Evolutionary conservation across 2,888 invertebrate species (phyloP).

Genomic region (Physocephala rufipes): DNA sequence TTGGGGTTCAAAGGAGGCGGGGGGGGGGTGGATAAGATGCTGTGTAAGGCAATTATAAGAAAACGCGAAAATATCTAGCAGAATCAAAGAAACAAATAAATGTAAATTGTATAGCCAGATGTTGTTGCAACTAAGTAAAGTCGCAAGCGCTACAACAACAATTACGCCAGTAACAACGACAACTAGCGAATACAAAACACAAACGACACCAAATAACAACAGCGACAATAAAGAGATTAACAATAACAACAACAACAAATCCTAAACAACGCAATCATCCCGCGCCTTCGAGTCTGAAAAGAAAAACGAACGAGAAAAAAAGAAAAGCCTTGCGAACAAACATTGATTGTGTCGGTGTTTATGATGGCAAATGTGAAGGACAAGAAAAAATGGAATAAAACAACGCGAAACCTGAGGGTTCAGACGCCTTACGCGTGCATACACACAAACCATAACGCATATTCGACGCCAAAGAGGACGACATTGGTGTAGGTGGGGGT

Average conservation of each 20-base stretch:
- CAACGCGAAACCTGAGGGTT: conserved; percentile 28
- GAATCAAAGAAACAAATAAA: conserved; percentile 1
- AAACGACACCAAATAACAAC: background rate
- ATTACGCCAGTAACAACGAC: too few species aligned
- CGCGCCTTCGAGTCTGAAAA: background rate
- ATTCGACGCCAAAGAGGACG: too few species aligned
- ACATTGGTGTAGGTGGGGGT: conserved; percentile 8
- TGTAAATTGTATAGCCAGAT: background rate
- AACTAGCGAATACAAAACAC: background rate
- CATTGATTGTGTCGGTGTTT: conserved; percentile 35
- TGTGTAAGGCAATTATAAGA: background rate
- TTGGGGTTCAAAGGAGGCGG: background rate
- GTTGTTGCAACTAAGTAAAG: background rate
- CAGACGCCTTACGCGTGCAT: too few species aligned
- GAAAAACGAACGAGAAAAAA: background rate
- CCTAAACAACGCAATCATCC: too few species aligned
- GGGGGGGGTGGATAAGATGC: background rate
- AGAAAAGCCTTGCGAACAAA: conserved; percentile 23
- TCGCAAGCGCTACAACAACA: too few species aligned
- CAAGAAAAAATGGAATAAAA: conserved; percentile 28
- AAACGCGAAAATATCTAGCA: background rate
- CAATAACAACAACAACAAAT: too few species aligned
- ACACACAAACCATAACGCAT: too few species aligned
- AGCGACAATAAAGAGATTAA: background rate
- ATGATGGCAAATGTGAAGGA: conserved; percentile 16